Conservation (phyloP, 53 echinoderm and acorn worm species). For the Pentamera pediparva region DNA sequence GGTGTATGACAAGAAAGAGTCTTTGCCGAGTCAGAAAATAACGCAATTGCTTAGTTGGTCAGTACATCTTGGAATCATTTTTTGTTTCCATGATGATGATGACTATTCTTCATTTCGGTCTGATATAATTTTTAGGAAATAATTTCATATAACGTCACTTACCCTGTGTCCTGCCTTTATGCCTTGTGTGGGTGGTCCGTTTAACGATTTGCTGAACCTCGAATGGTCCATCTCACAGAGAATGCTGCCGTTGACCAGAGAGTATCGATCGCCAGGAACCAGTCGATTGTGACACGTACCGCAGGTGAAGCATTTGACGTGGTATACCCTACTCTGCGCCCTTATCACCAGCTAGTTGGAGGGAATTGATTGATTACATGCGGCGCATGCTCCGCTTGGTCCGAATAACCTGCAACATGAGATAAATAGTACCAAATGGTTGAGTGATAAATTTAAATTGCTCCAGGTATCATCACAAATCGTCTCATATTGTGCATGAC, state of each 20-base stretch:
- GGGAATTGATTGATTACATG: slow-evolving; percentile 90
- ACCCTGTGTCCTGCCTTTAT: slow-evolving; percentile 84
- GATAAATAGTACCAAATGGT: too few relatives aligned
- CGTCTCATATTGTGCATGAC: too few relatives aligned
- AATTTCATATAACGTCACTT: too few relatives aligned
- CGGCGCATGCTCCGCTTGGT: slow-evolving; percentile 86
- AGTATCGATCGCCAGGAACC: slow-evolving; percentile 84
- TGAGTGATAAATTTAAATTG: too few relatives aligned
- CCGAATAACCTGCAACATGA: slow-evolving; percentile 99
- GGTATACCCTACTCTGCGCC: slow-evolving; percentile 87
- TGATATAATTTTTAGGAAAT: too few relatives aligned
- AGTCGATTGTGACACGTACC: slow-evolving; percentile 92
- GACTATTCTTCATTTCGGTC: too few relatives aligned
- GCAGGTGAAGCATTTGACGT: slow-evolving; percentile 96
- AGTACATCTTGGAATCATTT: too few relatives aligned
- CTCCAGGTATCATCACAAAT: too few relatives aligned
- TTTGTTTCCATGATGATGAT: too few relatives aligned
- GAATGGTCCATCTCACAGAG: slow-evolving; percentile 95
- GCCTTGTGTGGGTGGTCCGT: slow-evolving; percentile 36
- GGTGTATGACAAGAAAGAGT: too few relatives aligned
- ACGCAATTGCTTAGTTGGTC: too few relatives aligned
- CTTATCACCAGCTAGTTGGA: slow-evolving; percentile 96
- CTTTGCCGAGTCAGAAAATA: too few relatives aligned
- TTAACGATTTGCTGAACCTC: slow-evolving; percentile 74
- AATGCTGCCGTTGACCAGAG: slow-evolving; percentile 89